A percentile compares a stretch with the other conserved stretches of the same genome.
Conservation (phyloP, 2,888 invertebrate genomes). For the Slavum lentiscoides region DNA sequence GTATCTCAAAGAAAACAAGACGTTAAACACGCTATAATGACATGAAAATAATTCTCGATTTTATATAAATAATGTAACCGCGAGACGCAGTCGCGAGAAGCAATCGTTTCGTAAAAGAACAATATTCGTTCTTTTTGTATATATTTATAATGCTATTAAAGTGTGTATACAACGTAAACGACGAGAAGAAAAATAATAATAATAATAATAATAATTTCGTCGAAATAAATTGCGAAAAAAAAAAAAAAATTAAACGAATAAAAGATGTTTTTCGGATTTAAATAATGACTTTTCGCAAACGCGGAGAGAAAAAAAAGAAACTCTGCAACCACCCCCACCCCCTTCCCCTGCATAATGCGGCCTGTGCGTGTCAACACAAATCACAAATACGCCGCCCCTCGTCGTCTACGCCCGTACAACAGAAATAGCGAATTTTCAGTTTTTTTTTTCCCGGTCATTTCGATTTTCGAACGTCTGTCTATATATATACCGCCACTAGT, state of each 20-base stretch:
- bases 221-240: slow-evolving; percentile 29
- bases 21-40: too few relatives aligned
- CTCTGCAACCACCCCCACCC: too few relatives aligned
- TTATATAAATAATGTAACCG: background rate
- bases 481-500: background rate
- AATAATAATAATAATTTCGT: background rate
- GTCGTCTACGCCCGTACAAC: background rate
- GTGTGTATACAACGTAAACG: background rate
- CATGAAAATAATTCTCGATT: slow-evolving; percentile 8
- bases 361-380: background rate
- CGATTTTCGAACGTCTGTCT: too few relatives aligned
- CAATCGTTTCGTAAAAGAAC: background rate
- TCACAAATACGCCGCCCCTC: background rate
- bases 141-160: too few relatives aligned
- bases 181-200: background rate
- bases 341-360: too few relatives aligned
- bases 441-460: background rate
- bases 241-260: background rate
- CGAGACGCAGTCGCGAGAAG: background rate
- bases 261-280: background rate
- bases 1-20: slow-evolving; percentile 8
- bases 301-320: background rate
- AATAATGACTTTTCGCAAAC: background rate
- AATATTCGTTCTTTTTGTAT: too few relatives aligned
- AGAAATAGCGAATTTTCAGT: background rate